Evolutionary conservation across 2,888 invertebrate species (phyloP), one percentile per base, ranked within the genome.

Genomic region (Andrena camellia): DNA sequence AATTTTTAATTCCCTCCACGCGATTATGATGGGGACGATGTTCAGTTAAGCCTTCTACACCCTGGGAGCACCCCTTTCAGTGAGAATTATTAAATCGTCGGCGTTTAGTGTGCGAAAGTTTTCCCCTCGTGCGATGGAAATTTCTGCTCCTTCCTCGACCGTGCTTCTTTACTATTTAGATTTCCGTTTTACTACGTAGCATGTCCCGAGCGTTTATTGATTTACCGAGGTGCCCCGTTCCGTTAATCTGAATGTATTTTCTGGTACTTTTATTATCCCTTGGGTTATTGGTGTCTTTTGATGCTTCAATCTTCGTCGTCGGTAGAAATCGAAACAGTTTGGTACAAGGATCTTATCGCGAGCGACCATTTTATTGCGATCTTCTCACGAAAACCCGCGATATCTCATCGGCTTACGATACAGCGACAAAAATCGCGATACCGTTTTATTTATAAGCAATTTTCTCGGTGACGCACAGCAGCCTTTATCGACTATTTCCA

Each of bases 401-500:
- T 50, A 54, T 29, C 42, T n/a, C n/a, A 10, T 48, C 26, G 66
- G 52, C 33, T 50, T 10, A 23, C 35, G 6, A n/a, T 2, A 6
- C 2, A 50, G 0, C 20, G 10, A 52, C 10, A 78, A 78, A 82
- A 69, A 52, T 17, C 0, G 1, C n/a, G 74, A 83, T 83, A 83
- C 42, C 72, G 26, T 69, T 57, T 76, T 82, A 78, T 86, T 80
- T 83, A 74, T 73, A 78, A 87, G 75, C 50, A 35, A 35, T 57
- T 73, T 42, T 31, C 5, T 6, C 10, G 4, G 35, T 54, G 26
- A 71, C 57, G 8, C 31, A 31, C 3, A 13, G 0, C 23, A 17
- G 42, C 7, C 68, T 76, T 88, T 85, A 85, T 86, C 79, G 60
- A 13, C 20, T 48, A 20, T 77, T 71, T 60, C 60, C 78, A 76